Evolutionary conservation across 2,888 invertebrate genomes (phyloP).

Genomic region (Tiliacea citrago): DNA sequence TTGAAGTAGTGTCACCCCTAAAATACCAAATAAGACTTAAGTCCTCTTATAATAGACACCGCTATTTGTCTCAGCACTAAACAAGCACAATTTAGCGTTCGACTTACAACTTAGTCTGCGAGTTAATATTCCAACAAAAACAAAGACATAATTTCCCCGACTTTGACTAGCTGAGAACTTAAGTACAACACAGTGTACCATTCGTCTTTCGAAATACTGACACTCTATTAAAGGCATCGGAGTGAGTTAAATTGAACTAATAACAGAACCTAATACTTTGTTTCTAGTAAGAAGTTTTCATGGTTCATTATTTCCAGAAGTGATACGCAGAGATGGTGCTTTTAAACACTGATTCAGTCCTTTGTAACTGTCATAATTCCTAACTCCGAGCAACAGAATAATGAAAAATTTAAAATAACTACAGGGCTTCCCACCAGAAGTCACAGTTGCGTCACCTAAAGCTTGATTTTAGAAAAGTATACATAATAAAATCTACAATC

Average conservation of each 20-base stretch:
- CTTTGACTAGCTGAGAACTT: conserved; percentile 49
- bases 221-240: conserved; percentile 18
- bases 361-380: not conserved
- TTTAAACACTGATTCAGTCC: not conserved
- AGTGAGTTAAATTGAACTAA: conserved; percentile 13
- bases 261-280: not conserved
- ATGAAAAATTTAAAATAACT: not conserved
- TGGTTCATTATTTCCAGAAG: not conserved
- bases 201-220: conserved; percentile 35
- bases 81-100: conserved; percentile 56
- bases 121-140: conserved; percentile 63
- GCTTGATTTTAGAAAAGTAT: not conserved
- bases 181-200: conserved; percentile 36
- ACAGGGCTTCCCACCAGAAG: no score
- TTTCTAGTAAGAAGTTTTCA: not conserved
- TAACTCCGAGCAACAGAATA: not conserved
- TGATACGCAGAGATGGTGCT: not conserved
- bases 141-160: conserved; percentile 53
- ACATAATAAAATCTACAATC: no score
- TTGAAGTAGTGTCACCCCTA: conserved; percentile 29
- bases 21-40: conserved; percentile 46
- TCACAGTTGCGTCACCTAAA: not conserved
- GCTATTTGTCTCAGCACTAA: conserved; percentile 56
- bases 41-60: conserved; percentile 50
- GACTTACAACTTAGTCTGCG: conserved; percentile 59